Conservation (phyloP, 2,113 vertebrate species). For the Chiloscyllium plagiosum region DNA sequence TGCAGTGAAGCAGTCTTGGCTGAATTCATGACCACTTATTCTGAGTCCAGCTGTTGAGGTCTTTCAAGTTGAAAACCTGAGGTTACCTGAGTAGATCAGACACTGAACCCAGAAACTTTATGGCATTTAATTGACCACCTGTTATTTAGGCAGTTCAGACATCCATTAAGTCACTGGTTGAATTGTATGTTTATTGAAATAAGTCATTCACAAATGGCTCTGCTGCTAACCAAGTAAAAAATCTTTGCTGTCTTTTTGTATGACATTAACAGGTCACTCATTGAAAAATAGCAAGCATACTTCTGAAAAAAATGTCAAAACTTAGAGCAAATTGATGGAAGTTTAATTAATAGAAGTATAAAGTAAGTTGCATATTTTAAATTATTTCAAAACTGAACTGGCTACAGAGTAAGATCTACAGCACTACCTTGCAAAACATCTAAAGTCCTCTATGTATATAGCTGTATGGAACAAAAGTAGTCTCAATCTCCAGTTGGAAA, state of each 20-base stretch:
- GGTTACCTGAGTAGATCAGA: neutral
- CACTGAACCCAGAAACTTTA: neutral
- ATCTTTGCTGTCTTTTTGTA: neutral
- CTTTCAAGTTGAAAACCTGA: neutral
- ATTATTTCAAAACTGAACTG: neutral
- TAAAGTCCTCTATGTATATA: neutral
- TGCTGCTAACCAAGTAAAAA: neutral
- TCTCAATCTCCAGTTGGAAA: neutral
- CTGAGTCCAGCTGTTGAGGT: neutral
- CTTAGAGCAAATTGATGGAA: neutral
- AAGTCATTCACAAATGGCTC: neutral
- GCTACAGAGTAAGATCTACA: neutral
- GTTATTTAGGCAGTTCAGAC: neutral
- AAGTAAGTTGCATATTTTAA: neutral
- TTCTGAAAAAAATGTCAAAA: neutral
- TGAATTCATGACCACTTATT: neutral
- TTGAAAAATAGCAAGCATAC: neutral
- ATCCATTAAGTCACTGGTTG: neutral
- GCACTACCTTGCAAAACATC: neutral
- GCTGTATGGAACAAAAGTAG: neutral
- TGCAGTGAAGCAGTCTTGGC: neutral
- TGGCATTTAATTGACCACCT: neutral
- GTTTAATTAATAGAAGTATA: neutral
- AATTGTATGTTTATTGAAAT: neutral
- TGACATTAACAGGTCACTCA: neutral